Evolutionary conservation across 1,140 invertebrate species (phyloP).

Genomic region (Trinorchestia longiramus): DNA sequence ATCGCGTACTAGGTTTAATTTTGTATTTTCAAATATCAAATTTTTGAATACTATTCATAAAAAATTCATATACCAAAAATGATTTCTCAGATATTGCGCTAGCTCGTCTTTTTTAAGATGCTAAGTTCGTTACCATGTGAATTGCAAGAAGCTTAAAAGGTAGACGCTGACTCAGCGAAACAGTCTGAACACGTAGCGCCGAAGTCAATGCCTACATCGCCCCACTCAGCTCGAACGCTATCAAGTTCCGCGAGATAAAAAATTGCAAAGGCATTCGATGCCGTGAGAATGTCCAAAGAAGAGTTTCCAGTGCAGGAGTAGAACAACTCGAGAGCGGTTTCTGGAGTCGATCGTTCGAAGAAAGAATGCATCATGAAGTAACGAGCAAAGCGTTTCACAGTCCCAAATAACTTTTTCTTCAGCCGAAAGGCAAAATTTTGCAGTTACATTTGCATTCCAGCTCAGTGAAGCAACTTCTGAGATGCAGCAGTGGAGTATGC

Average conservation of each 20-base stretch:
- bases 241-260: neutral
- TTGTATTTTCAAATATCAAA: too few species aligned
- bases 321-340: neutral
- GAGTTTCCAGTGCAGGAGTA: neutral
- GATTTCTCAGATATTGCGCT: neutral
- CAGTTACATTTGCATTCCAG: neutral
- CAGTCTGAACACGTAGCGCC: neutral
- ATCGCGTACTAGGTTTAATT: neutral
- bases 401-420: neutral
- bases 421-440: neutral
- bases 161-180: neutral
- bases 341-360: neutral
- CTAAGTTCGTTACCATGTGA: neutral
- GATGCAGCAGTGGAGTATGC: constrained; percentile 16
- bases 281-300: neutral
- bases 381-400: neutral
- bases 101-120: neutral
- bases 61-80: neutral
- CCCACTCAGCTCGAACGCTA: neutral
- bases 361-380: neutral
- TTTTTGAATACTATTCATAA: neutral
- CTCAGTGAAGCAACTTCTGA: constrained; percentile 8
- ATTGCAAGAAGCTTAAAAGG: neutral
- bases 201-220: neutral
- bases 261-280: neutral